phyloP scores from a whole-genome alignment of 2,113 vertebrate genomes.

The Cyprinodon tularosa region DNA sequence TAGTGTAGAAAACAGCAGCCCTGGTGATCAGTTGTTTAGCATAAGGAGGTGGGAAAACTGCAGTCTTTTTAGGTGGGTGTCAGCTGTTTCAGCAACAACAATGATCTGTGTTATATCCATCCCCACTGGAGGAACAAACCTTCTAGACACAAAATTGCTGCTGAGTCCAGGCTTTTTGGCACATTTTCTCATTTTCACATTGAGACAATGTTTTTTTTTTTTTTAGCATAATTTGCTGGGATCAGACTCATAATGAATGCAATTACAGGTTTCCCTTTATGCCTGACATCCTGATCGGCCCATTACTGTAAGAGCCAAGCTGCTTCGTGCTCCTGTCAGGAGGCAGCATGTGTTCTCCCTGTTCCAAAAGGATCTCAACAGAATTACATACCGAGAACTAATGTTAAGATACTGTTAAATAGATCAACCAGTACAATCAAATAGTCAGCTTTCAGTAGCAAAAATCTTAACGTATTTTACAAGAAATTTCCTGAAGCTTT shows the following conservation, averaged over 20 bases:
- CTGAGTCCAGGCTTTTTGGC: slow-evolving; percentile 37
- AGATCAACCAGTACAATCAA: slow-evolving; percentile 6
- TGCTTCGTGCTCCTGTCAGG: slow-evolving; percentile 37
- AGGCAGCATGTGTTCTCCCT: slow-evolving; percentile 21
- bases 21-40: slow-evolving; percentile 7
- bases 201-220: slow-evolving; percentile 49
- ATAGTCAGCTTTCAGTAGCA: slow-evolving; percentile 2
- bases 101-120: slow-evolving; percentile 31
- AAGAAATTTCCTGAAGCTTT: slow-evolving; percentile 10
- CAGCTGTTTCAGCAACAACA: slow-evolving; percentile 33
- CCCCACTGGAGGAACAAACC: slow-evolving; percentile 5
- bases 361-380: slow-evolving; percentile 12
- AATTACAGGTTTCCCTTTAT: slow-evolving; percentile 65
- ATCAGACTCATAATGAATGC: slow-evolving; percentile 71
- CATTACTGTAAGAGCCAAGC: slow-evolving; percentile 48
- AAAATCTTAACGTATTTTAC: not conserved
- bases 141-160: slow-evolving; percentile 39
- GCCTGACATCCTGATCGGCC: slow-evolving; percentile 65
- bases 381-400: slow-evolving; percentile 11
- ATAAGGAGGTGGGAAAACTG: slow-evolving; percentile 9
- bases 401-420: not conserved
- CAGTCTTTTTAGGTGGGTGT: slow-evolving; percentile 32
- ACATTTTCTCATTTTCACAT: slow-evolving; percentile 42
- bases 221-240: slow-evolving; percentile 50
- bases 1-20: slow-evolving; percentile 20